These are phyloP conservation scores for Heliconius cydno DNA, from an alignment of 2,888 invertebrate genomes.

Conservation along the genomic window DNA sequence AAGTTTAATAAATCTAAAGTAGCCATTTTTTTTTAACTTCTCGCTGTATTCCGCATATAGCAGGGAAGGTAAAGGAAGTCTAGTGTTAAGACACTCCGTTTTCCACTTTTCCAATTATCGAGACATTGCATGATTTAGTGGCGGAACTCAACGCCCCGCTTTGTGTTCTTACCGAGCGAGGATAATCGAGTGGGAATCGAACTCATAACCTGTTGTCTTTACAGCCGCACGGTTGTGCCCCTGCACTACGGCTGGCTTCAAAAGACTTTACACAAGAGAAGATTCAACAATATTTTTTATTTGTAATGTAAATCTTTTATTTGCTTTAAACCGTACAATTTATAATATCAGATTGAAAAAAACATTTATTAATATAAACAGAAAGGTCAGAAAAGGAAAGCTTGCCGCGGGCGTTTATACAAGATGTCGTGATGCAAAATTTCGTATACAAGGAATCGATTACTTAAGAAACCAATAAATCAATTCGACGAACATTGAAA, in stretches of 20 bases:
- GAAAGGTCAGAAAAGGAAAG: conserved; percentile 78
- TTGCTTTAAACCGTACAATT: conserved; percentile 35
- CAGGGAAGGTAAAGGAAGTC: fast-evolving
- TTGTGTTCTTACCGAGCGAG: too few species aligned
- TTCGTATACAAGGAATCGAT: conserved; percentile 50
- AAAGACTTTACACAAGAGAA: not conserved
- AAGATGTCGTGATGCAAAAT: conserved; percentile 47
- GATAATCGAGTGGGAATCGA: too few species aligned
- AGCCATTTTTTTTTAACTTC: not conserved
- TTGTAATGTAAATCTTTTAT: conserved; percentile 34
- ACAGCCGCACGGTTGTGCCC: too few species aligned
- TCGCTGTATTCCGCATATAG: not conserved
- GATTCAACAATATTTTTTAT: conserved; percentile 19
- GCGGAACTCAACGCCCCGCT: too few species aligned
- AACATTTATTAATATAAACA: conserved; percentile 54
- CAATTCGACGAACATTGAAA: conserved; percentile 44
- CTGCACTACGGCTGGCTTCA: too few species aligned
- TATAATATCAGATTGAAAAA: conserved; percentile 46
- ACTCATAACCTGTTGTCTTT: not conserved
- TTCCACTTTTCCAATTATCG: not conserved
- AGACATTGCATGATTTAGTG: not conserved
- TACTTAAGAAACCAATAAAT: conserved; percentile 44
- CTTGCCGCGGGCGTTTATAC: conserved; percentile 48
- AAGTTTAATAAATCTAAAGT: too few species aligned
- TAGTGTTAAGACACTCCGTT: not conserved